Evolutionary conservation across 2,797 vertebrate genomes (phyloP).

Genomic region (Eremophila alpestris): DNA sequence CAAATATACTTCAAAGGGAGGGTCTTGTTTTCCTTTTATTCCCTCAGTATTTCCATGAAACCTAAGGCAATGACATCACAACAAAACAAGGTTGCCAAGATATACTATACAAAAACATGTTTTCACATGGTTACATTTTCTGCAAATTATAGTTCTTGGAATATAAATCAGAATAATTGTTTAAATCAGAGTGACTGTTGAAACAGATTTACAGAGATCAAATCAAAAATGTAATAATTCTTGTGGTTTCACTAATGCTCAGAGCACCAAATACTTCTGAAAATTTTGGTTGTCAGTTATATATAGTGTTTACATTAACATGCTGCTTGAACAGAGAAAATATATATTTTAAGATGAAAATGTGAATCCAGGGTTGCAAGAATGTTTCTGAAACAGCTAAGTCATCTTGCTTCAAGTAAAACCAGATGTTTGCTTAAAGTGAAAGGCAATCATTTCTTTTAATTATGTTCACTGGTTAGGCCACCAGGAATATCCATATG

Average conservation of each 20-base stretch:
- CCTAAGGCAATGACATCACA: constrained; percentile 79
- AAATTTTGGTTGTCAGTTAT: constrained; percentile 81
- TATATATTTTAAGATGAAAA: constrained; percentile 83
- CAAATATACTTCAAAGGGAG: constrained; percentile 58
- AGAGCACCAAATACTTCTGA: constrained; percentile 77
- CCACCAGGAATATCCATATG: constrained; percentile 84
- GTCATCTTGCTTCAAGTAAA: constrained; percentile 86
- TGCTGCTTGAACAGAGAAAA: constrained; percentile 80
- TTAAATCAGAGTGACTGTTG: constrained; percentile 82
- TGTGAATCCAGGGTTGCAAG: constrained; percentile 82
- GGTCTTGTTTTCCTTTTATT: constrained; percentile 64
- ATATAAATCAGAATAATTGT: constrained; percentile 85
- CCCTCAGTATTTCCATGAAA: constrained; percentile 74
- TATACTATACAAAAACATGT: constrained; percentile 78
- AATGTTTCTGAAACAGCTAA: constrained; percentile 84
- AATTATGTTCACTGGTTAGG: constrained; percentile 83
- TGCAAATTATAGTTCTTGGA: constrained; percentile 81
- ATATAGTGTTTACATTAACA: constrained; percentile 83
- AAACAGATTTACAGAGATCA: constrained; percentile 85
- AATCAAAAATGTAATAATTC: constrained; percentile 83
- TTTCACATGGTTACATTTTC: constrained; percentile 85
- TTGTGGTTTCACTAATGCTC: constrained; percentile 77
- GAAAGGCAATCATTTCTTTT: constrained; percentile 86
- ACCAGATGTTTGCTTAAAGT: constrained; percentile 86
- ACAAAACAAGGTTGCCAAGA: constrained; percentile 79